phyloP scores from a whole-genome alignment of 2,797 vertebrate species.

The Danio aesculapii region DNA sequence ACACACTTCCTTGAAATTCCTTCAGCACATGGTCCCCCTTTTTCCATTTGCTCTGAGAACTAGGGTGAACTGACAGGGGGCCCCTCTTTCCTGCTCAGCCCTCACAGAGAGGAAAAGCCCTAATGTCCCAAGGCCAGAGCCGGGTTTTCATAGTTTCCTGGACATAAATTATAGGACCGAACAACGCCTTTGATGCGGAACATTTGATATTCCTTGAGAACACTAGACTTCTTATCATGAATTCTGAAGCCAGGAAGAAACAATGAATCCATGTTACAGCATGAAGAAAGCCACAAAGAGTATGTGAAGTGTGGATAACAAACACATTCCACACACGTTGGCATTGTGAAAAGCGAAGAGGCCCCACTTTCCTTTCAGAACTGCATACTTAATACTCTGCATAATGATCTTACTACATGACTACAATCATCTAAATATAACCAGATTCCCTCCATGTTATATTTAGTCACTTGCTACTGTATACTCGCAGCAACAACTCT shows the following conservation, averaged over 20 bases:
- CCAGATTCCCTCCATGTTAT: not conserved
- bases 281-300: conserved; percentile 70
- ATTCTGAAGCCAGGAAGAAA: conserved; percentile 37
- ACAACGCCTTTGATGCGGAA: conserved; percentile 46
- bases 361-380: conserved; percentile 55
- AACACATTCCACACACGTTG: conserved; percentile 68
- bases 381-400: conserved; percentile 63
- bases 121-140: conserved; percentile 56
- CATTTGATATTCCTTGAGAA: conserved; percentile 35
- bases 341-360: conserved; percentile 57
- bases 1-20: conserved; percentile 74
- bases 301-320: conserved; percentile 66
- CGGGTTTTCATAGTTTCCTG: conserved; percentile 55
- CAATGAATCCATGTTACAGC: conserved; percentile 64
- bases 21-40: conserved; percentile 69
- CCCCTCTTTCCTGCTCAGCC: conserved; percentile 50
- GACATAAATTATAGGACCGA: conserved; percentile 44
- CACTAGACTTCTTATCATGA: conserved; percentile 46
- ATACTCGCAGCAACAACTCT: not conserved
- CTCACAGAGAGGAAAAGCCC: conserved; percentile 62
- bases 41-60: conserved; percentile 60
- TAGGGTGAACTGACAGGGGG: conserved; percentile 51
- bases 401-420: conserved; percentile 62
- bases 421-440: conserved; percentile 17
- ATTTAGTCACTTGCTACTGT: conserved; percentile 2